Evolutionary conservation across 2,797 vertebrate genomes (phyloP), one percentile per base, ranked within the genome.

Genomic region (Melanotaenia boesemani): DNA sequence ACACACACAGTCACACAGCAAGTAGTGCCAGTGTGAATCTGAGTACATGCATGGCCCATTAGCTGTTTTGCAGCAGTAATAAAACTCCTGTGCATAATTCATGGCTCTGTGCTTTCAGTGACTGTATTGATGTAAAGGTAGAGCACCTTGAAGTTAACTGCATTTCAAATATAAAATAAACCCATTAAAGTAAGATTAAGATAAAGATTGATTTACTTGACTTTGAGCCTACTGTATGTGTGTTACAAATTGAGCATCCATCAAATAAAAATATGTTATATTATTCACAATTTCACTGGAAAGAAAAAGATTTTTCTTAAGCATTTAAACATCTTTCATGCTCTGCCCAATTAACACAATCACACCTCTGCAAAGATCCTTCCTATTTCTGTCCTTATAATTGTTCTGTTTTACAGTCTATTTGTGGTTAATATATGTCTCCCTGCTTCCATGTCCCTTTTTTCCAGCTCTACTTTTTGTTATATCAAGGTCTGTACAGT

Each of bases 11-110:
- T 59, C 24, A 37, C 20, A 55, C 81, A 56, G 52, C 9, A 74
- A 72, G 30, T 12, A 26, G 60, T 36, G 68, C 77, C 77, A 26
- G 30, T 75, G 79, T 87, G 83, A 83, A 84, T 84, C 75, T 70
- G 74, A 80, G 79, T 68, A 57, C 86, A 81, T 55, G 74, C 79
- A 84, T 9, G 73, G 72, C 66, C 83, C 85, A 89, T 89, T 88
- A 89, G 86, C 76, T 84, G 85, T 92, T 91, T 88, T 87, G 87
- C 41, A 55, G 86, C 82, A 64, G 83, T 84, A 83, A 86, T 88
- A 89, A 80, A 87, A 83, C 64, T 84, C 71, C 62, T 59, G 82
- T 86, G 84, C 82, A 86, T 88, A 89, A 93, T 92, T 90, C 74
- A 91, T 83, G 58, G 50, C 63, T 64, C 32, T 60, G 30, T 75